Percentiles rank a stretch among this genome's conserved stretches.
phyloP scores from a whole-genome alignment of 1,140 invertebrate genomes.

The Cepaea nemoralis region DNA sequence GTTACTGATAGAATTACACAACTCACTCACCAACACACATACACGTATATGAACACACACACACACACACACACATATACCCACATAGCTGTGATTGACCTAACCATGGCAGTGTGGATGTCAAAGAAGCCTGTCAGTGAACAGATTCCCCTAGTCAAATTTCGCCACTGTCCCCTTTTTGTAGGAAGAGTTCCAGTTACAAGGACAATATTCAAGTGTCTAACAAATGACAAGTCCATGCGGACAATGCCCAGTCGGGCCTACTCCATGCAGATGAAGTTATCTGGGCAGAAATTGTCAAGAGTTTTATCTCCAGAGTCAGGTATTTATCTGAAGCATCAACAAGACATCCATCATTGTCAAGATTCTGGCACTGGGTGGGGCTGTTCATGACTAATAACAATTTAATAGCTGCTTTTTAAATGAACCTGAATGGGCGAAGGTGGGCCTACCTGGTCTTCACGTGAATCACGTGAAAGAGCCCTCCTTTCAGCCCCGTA shows the following conservation, averaged over 20 bases:
- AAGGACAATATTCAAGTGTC: too few relatives aligned
- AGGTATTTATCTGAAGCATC: background rate
- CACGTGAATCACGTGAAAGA: background rate
- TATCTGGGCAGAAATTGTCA: background rate
- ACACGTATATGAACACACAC: too few relatives aligned
- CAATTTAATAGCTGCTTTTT: background rate
- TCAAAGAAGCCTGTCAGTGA: too few relatives aligned
- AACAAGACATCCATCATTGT: background rate
- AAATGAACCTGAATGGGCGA: background rate
- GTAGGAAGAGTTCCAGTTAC: too few relatives aligned
- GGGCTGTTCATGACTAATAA: background rate
- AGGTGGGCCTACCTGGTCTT: background rate
- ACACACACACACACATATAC: too few relatives aligned
- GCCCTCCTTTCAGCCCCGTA: background rate
- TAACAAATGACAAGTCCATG: background rate
- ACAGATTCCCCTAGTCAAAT: too few relatives aligned
- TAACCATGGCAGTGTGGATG: too few relatives aligned
- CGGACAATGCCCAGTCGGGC: background rate
- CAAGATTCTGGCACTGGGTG: background rate
- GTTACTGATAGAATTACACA: too few relatives aligned
- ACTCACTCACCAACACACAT: too few relatives aligned
- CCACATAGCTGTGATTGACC: too few relatives aligned
- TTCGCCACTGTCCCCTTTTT: too few relatives aligned
- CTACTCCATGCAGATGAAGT: background rate
- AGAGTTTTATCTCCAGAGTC: background rate